These are phyloP conservation scores for Galeopsomyia nigrocyanea DNA, from an alignment of 2,888 invertebrate species.

Conservation along the genomic window DNA sequence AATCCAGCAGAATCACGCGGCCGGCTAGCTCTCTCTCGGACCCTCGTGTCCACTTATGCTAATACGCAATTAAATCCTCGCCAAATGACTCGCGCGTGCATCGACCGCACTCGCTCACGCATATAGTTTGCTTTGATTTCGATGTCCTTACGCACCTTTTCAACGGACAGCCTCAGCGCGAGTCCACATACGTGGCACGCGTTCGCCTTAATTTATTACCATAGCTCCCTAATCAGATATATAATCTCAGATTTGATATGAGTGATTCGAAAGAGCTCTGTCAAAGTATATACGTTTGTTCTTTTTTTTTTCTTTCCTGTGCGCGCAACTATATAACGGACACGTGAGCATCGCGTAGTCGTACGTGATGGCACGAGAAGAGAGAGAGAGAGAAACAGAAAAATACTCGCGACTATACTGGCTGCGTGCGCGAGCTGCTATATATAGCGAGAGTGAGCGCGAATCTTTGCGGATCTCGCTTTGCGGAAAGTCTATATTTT, in stretches of 20 bases:
- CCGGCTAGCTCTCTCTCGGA: neutral
- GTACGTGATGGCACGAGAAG: constrained; percentile 49
- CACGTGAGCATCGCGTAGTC: constrained; percentile 23
- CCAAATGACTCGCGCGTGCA: neutral
- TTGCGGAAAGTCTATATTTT: constrained; percentile 43
- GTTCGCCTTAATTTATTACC: neutral
- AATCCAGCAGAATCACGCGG: neutral
- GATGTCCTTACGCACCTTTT: too few species aligned
- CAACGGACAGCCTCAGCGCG: too few species aligned
- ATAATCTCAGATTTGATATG: too few species aligned
- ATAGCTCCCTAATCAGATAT: too few species aligned
- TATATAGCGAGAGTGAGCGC: too few species aligned
- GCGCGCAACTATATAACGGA: neutral
- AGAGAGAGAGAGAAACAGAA: constrained; percentile 20
- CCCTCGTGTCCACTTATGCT: neutral
- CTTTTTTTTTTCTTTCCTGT: neutral
- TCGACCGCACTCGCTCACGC: neutral
- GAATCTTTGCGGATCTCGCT: constrained; percentile 6
- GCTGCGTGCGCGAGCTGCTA: too few species aligned
- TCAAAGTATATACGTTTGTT: neutral
- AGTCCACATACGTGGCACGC: neutral
- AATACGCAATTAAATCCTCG: constrained; percentile 1
- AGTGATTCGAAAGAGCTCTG: too few species aligned
- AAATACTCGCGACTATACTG: neutral
- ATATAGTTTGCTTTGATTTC: too few species aligned